Evolutionary conservation across 1,140 invertebrate genomes (phyloP).

Genomic region (Psilanteris sp.): DNA sequence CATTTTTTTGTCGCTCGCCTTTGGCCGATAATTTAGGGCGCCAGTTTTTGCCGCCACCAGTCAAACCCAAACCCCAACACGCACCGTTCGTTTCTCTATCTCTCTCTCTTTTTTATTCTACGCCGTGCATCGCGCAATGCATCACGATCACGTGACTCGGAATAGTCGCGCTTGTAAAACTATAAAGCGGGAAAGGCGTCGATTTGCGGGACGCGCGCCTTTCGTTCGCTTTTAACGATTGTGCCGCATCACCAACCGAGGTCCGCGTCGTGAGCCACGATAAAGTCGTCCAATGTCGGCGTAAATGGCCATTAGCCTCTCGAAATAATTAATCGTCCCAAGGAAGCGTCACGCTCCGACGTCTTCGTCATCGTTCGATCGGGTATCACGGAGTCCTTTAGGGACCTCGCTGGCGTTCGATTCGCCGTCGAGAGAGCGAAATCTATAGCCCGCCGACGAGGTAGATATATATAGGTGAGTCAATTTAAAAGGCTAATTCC

Average conservation of each 20-base stretch:
- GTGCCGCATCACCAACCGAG: constrained; percentile 32
- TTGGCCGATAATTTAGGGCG: no score
- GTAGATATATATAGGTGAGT: constrained; percentile 70
- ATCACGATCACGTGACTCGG: no score
- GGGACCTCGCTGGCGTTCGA: constrained; percentile 49
- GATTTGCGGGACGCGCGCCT: constrained; percentile 44
- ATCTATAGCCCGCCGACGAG: constrained; percentile 53
- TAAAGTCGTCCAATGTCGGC: constrained; percentile 40
- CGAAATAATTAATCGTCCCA: constrained; percentile 61
- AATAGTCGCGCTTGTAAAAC: no score
- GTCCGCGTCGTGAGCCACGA: constrained; percentile 36
- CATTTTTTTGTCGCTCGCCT: no score
- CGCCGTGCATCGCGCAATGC: no score
- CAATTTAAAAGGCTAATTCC: constrained; percentile 80
- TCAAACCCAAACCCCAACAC: no score
- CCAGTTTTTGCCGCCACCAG: no score
- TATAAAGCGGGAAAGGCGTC: constrained; percentile 36
- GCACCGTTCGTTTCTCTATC: no score
- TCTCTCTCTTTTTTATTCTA: no score
- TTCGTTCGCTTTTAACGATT: constrained; percentile 33
- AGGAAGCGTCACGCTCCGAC: constrained; percentile 47
- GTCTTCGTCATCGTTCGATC: constrained; percentile 57
- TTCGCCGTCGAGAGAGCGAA: constrained; percentile 40
- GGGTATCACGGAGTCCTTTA: constrained; percentile 37
- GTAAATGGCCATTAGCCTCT: constrained; percentile 49